These are phyloP conservation scores for Acleris sparsana DNA, from an alignment of 2,888 invertebrate species.

Conservation along the genomic window DNA sequence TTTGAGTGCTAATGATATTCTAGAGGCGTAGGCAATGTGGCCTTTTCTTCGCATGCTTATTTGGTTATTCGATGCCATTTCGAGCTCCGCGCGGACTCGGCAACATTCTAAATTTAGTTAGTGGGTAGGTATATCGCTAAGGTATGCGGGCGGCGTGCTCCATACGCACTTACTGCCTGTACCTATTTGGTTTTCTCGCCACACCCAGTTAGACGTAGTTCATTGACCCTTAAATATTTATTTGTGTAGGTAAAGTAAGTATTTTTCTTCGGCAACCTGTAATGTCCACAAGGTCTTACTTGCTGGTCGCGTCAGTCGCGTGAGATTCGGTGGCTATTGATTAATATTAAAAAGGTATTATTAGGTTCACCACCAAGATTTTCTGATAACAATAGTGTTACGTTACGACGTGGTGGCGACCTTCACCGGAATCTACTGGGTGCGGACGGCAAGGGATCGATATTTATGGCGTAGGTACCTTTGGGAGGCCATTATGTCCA, in stretches of 20 bases:
- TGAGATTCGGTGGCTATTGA: conserved; percentile 12
- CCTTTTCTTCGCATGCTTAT: conserved; percentile 38
- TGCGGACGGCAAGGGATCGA: too few species aligned
- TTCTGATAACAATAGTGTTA: too few species aligned
- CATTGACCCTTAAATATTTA: not conserved
- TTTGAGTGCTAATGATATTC: conserved; percentile 38
- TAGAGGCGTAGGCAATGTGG: conserved; percentile 36
- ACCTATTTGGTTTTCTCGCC: conserved; percentile 12
- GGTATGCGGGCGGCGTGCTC: conserved; percentile 56
- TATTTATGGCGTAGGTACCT: too few species aligned
- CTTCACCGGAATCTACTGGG: too few species aligned
- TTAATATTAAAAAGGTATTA: too few species aligned
- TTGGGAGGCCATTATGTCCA: too few species aligned
- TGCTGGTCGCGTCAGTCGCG: conserved; percentile 19
- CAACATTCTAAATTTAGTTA: conserved; percentile 67
- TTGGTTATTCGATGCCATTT: conserved; percentile 53
- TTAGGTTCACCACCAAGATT: too few species aligned
- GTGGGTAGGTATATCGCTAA: conserved; percentile 43
- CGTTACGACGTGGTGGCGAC: too few species aligned
- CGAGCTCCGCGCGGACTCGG: conserved; percentile 48
- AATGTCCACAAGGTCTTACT: conserved; percentile 7
- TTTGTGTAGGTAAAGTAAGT: not conserved
- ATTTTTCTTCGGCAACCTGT: not conserved
- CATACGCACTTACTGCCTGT: conserved; percentile 34
- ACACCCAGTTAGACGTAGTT: conserved; percentile 5